These are phyloP conservation scores for Macrophya annulata DNA, from an alignment of 2,888 invertebrate species.

Conservation along the genomic window DNA sequence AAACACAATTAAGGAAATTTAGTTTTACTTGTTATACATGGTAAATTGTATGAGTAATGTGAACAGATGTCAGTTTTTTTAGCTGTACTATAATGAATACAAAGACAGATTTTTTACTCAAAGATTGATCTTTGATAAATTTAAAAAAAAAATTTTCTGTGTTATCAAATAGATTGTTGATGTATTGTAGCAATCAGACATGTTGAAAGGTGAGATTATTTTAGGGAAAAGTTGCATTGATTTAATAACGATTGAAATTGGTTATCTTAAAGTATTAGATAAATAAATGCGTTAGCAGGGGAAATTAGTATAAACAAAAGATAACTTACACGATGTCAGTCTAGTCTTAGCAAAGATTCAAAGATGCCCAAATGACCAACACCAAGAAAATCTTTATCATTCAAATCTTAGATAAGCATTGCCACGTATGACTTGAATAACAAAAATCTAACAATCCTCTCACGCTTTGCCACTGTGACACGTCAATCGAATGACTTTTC, in stretches of 20 bases:
- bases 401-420: slow-evolving; percentile 41
- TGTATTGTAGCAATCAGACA: neutral
- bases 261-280: neutral
- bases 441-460: slow-evolving; percentile 35
- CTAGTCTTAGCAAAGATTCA: slow-evolving; percentile 19
- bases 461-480: slow-evolving; percentile 40
- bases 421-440: slow-evolving; percentile 43
- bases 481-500: slow-evolving; percentile 30
- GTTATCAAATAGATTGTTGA: neutral
- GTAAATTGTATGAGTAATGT: neutral
- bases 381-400: slow-evolving; percentile 1
- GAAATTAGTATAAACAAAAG: slow-evolving; percentile 27
- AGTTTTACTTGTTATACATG: neutral
- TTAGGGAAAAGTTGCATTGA: neutral
- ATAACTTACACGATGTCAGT: slow-evolving; percentile 21
- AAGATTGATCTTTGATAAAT: neutral
- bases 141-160: neutral
- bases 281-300: neutral
- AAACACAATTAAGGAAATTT: neutral
- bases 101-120: neutral
- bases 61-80: neutral
- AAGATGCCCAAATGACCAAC: neutral
- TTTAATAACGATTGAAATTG: slow-evolving; percentile 9
- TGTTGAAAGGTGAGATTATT: neutral
- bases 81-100: neutral